These are phyloP conservation scores for Ceratina calcarata DNA, from an alignment of 1,140 invertebrate genomes.

Conservation along the genomic window DNA sequence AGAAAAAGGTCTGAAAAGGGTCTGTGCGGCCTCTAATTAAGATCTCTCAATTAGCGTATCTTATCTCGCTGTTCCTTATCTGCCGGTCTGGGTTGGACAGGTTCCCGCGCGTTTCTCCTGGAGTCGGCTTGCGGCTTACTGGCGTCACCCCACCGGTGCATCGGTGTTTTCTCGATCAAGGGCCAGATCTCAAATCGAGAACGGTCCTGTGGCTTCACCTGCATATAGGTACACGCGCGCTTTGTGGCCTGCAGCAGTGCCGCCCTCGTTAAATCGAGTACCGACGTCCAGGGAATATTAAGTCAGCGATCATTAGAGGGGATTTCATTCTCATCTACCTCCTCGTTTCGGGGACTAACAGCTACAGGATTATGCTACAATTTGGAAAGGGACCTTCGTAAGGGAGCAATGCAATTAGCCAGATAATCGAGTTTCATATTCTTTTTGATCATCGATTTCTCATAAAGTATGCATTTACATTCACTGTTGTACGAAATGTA, in stretches of 20 bases:
- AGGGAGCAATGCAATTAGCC: slow-evolving; percentile 31
- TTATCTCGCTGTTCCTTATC: slow-evolving; percentile 68
- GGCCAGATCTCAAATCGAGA: slow-evolving; percentile 24
- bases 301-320: slow-evolving; percentile 54
- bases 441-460: slow-evolving; percentile 4
- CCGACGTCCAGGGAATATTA: slow-evolving; percentile 50
- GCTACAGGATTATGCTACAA: slow-evolving; percentile 1
- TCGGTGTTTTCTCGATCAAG: slow-evolving; percentile 28
- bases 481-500: too few relatives aligned
- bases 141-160: slow-evolving; percentile 11
- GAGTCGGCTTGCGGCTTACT: slow-evolving; percentile 10
- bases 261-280: slow-evolving; percentile 62
- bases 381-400: slow-evolving; percentile 30
- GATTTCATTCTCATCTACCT: slow-evolving; percentile 32
- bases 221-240: slow-evolving; percentile 29
- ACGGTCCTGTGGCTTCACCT: slow-evolving; percentile 44
- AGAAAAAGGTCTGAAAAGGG: slow-evolving; percentile 18
- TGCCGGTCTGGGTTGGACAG: slow-evolving; percentile 45
- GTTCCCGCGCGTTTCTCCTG: slow-evolving; percentile 54
- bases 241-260: slow-evolving; percentile 48
- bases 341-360: background rate
- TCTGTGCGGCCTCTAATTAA: slow-evolving; percentile 67
- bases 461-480: background rate
- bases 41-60: slow-evolving; percentile 75
- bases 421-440: slow-evolving; percentile 3